Evolutionary conservation across 2,113 vertebrate species (phyloP).

Genomic region (Rhodinocichla rosea): DNA sequence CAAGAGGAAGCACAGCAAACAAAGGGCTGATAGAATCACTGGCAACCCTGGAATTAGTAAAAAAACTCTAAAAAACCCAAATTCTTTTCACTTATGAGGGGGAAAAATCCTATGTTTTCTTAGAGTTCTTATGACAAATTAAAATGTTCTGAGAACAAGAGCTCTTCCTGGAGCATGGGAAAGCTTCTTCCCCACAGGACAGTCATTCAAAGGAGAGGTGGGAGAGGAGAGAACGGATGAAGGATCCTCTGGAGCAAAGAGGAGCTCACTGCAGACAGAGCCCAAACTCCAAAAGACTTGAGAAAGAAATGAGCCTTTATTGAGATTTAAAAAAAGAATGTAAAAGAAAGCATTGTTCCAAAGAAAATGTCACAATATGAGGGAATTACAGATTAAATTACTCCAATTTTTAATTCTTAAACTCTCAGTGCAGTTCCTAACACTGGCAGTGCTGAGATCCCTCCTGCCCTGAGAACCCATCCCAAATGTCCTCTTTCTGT

Average conservation of each 20-base stretch:
- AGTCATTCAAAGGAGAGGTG: neutral
- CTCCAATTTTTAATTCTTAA: neutral
- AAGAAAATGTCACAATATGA: neutral
- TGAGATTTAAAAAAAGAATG: neutral
- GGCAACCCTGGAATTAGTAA: neutral
- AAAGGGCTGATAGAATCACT: neutral
- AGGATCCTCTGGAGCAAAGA: neutral
- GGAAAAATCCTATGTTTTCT: neutral
- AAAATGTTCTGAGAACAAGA: neutral
- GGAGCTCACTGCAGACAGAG: neutral
- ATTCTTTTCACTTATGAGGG: neutral
- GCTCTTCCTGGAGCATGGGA: neutral
- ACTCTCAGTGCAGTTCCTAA: neutral
- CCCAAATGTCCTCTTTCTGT: neutral
- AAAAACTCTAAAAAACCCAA: fast-evolving
- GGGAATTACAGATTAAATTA: neutral
- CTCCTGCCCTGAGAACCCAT: neutral
- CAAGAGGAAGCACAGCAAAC: neutral
- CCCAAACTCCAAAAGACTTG: neutral
- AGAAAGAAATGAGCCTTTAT: neutral
- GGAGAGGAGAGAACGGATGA: neutral
- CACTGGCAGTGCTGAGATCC: neutral
- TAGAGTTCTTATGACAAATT: neutral
- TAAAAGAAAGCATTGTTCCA: neutral
- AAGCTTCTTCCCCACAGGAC: neutral